Base-by-base conservation (phyloP, 2,797 vertebrate genomes). In the Lepus oiostolus region DNA sequence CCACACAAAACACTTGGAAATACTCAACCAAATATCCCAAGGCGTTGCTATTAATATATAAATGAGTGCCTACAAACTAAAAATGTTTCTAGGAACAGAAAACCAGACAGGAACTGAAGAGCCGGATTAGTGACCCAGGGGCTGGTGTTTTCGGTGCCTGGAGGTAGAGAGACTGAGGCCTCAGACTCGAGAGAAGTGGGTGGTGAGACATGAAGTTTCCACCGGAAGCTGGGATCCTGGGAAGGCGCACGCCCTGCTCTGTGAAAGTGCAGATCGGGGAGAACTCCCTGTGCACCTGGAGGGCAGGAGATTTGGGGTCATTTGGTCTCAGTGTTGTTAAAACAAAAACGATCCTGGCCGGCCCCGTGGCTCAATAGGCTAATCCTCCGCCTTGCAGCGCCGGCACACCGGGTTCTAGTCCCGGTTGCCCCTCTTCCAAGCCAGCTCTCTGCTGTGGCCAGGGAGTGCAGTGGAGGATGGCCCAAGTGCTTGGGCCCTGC, bases 1-100 rank as follows among this genome's bases (percentile, higher is more conserved):
- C 65, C 88, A 75, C 50, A 60, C 24, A 24, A 42, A 85, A 67
- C 68, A 75, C 85, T 74, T 22, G 72, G 79, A 32, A 80, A 79
- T 38, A 12, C 71, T 63, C 24, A 16, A 54, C 72, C 63, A 60
- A 83, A 65, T 30, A 11, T 10, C 85, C 54, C 35, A 62, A 82
- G 47, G 54, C 17, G 19, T 58, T 30, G 54, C 74, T 28, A 1
- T 17, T 74, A 74, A 54, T 26, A 19, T n/a, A 4, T 5, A 38
- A 21, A 6, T 72, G 22, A 75, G n/a, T 11, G 50, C 21, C 42
- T 30, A 26, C 80, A 42, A 50, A 85, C 14, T 1, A 28, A 79
- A 83, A 24, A 35, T 72, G 71, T 62, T 95, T 75, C 32, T 13
- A 71, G 38, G 60, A 62, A 60, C 2, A 16, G 19, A 35, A 50